Conservation (phyloP, 2,888 invertebrate genomes). For the Heliconius ethilla region DNA sequence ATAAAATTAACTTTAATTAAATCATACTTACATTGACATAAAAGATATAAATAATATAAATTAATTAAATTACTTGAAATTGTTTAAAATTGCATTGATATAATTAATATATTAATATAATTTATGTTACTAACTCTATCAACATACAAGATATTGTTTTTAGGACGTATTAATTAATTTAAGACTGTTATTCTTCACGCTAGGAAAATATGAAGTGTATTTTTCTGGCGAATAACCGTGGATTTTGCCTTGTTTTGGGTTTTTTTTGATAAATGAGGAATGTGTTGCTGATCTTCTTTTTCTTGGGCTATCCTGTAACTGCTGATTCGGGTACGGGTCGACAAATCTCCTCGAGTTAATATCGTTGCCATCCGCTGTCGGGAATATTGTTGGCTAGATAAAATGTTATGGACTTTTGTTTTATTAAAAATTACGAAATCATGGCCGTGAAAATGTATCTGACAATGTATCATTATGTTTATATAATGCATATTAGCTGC, state of each 20-base stretch:
- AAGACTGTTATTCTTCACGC: constrained; percentile 51
- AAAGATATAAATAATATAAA: neutral
- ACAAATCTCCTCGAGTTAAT: constrained; percentile 73
- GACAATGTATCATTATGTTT: too few species aligned
- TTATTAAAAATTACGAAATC: constrained; percentile 14
- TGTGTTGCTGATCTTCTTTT: constrained; percentile 70
- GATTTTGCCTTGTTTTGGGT: constrained; percentile 61
- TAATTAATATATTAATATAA: neutral
- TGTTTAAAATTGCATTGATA: constrained; percentile 6
- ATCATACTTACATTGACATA: neutral
- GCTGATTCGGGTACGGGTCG: constrained; percentile 75
- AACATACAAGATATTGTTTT: constrained; percentile 6
- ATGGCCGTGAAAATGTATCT: neutral
- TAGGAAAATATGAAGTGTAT: constrained; percentile 73
- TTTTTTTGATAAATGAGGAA: constrained; percentile 60
- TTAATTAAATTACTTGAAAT: neutral
- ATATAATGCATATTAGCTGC: neutral
- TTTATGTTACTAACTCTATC: neutral
- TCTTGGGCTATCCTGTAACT: constrained; percentile 74
- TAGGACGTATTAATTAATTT: constrained; percentile 51
- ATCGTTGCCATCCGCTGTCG: constrained; percentile 79
- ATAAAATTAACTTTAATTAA: neutral
- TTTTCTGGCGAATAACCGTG: constrained; percentile 69
- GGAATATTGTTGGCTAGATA: constrained; percentile 72
- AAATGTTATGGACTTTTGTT: constrained; percentile 52